These are phyloP conservation scores for Sebastes paucispinis DNA, from an alignment of 2,797 vertebrate genomes.

Conservation along the genomic window DNA sequence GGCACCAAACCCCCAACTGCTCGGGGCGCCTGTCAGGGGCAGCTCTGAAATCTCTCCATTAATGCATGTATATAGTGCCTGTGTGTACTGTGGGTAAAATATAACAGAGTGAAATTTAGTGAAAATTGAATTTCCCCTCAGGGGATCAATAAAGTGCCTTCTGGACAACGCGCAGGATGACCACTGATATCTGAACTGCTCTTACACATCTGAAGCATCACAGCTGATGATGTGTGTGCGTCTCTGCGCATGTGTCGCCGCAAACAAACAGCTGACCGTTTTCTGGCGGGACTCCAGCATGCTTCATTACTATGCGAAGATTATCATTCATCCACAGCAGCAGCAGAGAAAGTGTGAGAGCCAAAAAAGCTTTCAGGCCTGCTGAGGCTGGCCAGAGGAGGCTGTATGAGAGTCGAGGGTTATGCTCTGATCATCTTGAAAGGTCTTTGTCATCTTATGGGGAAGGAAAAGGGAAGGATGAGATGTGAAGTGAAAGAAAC, in stretches of 20 bases:
- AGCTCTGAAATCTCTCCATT: no score
- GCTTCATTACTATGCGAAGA: conserved; percentile 53
- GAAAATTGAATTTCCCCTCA: no score
- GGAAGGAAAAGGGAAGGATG: neutral
- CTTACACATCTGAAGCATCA: neutral
- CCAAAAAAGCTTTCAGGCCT: conserved; percentile 72
- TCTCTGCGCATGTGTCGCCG: neutral
- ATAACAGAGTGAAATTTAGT: no score
- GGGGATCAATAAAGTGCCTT: neutral
- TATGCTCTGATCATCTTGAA: conserved; percentile 44
- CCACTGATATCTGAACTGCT: neutral
- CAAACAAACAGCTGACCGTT: neutral
- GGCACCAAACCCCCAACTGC: no score
- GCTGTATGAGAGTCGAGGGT: conserved; percentile 11
- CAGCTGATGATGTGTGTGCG: neutral
- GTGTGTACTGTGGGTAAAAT: no score
- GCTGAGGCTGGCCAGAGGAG: conserved; percentile 11
- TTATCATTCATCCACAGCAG: conserved; percentile 52
- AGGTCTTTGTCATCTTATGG: conserved; percentile 12
- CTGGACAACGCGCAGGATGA: neutral
- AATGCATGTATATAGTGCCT: no score
- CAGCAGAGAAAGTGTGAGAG: conserved; percentile 32
- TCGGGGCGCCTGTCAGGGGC: no score
- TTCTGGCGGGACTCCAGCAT: conserved; percentile 18
- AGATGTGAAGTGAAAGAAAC: neutral